Percentiles rank a stretch among this genome's conserved stretches.
These are phyloP conservation scores for Danaus melanippus DNA, from an alignment of 1,140 invertebrate genomes.

Conservation along the genomic window DNA sequence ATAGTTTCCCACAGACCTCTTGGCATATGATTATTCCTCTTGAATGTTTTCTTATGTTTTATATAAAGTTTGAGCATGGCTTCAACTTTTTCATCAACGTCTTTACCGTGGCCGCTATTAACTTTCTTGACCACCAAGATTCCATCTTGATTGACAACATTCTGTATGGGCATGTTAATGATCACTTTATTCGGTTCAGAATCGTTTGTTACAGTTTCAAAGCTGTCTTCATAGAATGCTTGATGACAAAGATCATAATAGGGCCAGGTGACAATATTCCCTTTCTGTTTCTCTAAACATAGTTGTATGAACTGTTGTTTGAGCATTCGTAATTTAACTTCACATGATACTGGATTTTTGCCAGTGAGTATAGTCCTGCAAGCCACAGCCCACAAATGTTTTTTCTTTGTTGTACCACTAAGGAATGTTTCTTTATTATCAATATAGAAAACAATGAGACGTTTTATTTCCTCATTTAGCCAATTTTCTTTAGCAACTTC, in stretches of 20 bases:
- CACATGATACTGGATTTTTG: conserved; percentile 42
- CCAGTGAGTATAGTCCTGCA: conserved; percentile 51
- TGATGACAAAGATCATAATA: conserved; percentile 46
- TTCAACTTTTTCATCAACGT: conserved; percentile 37
- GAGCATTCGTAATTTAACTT: conserved; percentile 39
- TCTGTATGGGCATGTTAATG: conserved; percentile 20
- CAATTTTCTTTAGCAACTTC: conserved; percentile 35
- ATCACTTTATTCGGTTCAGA: conserved; percentile 3
- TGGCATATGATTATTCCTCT: conserved; percentile 33
- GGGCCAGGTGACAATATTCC: conserved; percentile 28
- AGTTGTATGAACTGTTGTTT: conserved; percentile 40
- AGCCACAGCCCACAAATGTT: conserved; percentile 53
- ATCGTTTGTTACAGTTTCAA: conserved; percentile 21
- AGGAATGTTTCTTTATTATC: conserved; percentile 56
- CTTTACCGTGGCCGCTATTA: conserved; percentile 16
- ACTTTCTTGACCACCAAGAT: conserved; percentile 36
- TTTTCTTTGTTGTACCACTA: conserved; percentile 38
- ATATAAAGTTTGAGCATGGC: conserved; percentile 53
- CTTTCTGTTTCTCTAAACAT: conserved; percentile 30
- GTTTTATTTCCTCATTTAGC: conserved; percentile 45
- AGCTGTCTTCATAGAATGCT: conserved; percentile 44
- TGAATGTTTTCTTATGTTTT: conserved; percentile 41
- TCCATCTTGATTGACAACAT: conserved; percentile 24
- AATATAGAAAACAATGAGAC: conserved; percentile 51
- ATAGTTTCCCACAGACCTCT: conserved; percentile 53